These are phyloP conservation scores for Cepaea nemoralis DNA, from an alignment of 1,140 invertebrate genomes.

Conservation along the genomic window DNA sequence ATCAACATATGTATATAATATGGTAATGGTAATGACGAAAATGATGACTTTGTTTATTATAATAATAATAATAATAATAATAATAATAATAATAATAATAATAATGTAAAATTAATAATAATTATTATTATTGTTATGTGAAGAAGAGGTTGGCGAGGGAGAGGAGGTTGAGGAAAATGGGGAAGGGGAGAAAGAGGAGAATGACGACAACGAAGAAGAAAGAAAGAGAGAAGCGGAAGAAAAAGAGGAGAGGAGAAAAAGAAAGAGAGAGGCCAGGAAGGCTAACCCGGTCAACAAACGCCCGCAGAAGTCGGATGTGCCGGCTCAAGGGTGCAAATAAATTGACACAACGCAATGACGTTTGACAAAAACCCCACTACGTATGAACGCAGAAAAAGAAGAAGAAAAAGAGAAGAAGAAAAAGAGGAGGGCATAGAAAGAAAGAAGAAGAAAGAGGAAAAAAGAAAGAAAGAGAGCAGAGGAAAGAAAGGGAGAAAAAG, in stretches of 20 bases:
- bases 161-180: background rate
- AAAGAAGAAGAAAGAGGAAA: background rate
- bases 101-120: too few relatives aligned
- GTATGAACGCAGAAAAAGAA: background rate
- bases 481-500: background rate
- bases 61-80: too few relatives aligned
- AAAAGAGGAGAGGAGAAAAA: background rate
- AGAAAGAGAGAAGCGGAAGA: background rate
- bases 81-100: too few relatives aligned
- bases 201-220: background rate
- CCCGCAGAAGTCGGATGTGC: background rate
- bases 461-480: background rate
- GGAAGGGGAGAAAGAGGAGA: background rate
- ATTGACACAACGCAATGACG: background rate
- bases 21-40: too few relatives aligned
- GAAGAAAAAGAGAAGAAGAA: too few relatives aligned
- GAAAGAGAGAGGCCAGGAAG: background rate
- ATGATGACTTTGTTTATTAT: too few relatives aligned
- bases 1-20: too few relatives aligned
- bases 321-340: background rate
- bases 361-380: background rate
- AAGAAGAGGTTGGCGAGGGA: background rate
- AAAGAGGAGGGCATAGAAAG: background rate
- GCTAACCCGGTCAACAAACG: background rate
- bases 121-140: too few relatives aligned